These are phyloP conservation scores for Bettongia penicillata DNA, from an alignment of 2,113 vertebrate species.

Conservation along the genomic window DNA sequence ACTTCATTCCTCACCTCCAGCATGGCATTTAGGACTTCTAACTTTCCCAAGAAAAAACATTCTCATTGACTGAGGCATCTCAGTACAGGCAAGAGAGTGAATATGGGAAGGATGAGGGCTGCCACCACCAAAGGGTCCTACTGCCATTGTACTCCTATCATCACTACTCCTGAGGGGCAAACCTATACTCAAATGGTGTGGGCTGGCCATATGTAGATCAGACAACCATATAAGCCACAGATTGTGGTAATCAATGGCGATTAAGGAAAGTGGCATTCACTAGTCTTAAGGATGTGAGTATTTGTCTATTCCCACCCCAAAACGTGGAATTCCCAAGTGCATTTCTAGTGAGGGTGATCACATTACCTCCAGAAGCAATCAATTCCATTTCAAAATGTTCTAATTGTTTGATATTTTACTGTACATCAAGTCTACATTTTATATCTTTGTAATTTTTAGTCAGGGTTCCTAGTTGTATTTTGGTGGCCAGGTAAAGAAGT, in stretches of 20 bases:
- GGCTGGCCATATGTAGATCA: neutral
- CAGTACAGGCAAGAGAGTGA: neutral
- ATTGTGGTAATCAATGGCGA: neutral
- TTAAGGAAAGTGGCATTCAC: neutral
- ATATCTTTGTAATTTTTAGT: neutral
- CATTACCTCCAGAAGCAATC: neutral
- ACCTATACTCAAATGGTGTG: neutral
- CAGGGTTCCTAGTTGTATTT: neutral
- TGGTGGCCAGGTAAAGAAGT: neutral
- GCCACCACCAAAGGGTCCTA: neutral
- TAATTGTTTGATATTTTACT: neutral
- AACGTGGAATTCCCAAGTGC: neutral
- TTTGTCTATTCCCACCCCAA: neutral
- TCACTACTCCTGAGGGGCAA: neutral
- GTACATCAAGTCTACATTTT: neutral
- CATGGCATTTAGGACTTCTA: neutral
- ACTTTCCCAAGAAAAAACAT: neutral
- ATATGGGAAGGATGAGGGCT: neutral
- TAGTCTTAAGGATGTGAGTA: neutral
- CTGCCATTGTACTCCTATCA: neutral
- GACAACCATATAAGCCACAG: neutral
- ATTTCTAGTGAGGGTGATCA: neutral
- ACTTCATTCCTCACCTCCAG: neutral
- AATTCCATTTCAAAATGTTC: neutral
- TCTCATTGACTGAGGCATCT: neutral